These are phyloP conservation scores for Drosophila virilis DNA, from an alignment of 1,140 invertebrate genomes.

Conservation along the genomic window DNA sequence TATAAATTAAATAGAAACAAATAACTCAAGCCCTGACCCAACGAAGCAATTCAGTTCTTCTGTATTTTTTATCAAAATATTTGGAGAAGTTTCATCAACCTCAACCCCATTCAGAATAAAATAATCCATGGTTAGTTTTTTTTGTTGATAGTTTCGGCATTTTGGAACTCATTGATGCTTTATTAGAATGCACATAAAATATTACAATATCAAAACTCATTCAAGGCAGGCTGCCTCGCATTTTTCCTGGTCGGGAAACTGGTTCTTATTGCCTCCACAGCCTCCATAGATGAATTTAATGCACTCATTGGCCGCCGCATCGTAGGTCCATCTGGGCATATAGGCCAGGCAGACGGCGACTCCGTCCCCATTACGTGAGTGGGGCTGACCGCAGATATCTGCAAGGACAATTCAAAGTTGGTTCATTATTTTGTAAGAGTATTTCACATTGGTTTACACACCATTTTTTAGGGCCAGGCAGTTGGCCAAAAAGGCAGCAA, in stretches of 20 bases:
- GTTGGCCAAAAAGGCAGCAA: constrained; percentile 48
- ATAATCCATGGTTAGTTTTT: not conserved
- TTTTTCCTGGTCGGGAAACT: not conserved
- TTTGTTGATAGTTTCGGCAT: no score
- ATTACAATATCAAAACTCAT: no score
- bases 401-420: not conserved
- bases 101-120: no score
- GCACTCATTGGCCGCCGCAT: constrained; percentile 89
- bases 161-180: no score
- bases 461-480: constrained; percentile 85
- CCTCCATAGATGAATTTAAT: constrained; percentile 91
- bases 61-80: no score
- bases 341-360: no score
- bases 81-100: no score
- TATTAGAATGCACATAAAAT: no score
- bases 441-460: not conserved
- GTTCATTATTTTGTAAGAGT: not conserved
- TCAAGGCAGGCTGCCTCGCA: no score
- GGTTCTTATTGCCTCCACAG: constrained; percentile 94
- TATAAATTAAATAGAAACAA: no score
- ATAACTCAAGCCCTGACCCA: no score
- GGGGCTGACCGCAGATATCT: constrained; percentile 45
- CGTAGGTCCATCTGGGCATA: constrained; percentile 85
- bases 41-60: no score
- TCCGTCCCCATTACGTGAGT: constrained; percentile 41